Evolutionary conservation across 2,113 vertebrate species (phyloP), one percentile per base, ranked within the genome.

Genomic region (Nipponia nippon): DNA sequence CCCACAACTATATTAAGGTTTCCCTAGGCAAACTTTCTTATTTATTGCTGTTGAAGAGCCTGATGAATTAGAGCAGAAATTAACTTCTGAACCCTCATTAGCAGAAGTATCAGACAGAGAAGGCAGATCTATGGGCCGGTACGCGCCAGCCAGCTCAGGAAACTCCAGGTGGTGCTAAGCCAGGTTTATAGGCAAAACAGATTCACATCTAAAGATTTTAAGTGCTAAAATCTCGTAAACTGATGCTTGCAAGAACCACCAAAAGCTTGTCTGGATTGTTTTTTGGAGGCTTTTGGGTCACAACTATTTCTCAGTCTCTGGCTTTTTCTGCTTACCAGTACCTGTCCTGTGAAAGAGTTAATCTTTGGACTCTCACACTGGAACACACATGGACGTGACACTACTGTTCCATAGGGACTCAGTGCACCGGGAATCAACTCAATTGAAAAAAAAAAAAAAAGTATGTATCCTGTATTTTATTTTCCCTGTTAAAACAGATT

Each of bases 371-470:
- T 22, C 53, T 84, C 19, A 20, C 14, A 10, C 3, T 58, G 55
- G 72, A 38, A 59, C 16, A 65, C 30, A 40, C 26, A 18, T 13
- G 67, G 71, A 92, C 22, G 40, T 1, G 34, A 69, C 49, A 22
- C 16, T 18, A 44, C 38, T 27, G 15, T 42, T 67, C 59, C 25
- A 5, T 0, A n/a, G 42, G 16, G 34, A 87, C 21, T 15, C 3
- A 1, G 19, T 25, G 46, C 22, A n/a, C 29, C 34, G 32, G 38
- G 17, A 84, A 90, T 18, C 32, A 40, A 50, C 26, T 65, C 1
- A 1, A 32, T 67, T 44, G 0, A 27, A 50, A 58, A 0, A 27
- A 50, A 58, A 49, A 36, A 36, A 38, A 6, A 4, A 44, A 0
- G 4, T 27, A 34, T 1, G 7, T 56, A 23, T 34, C 2, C 18